phyloP scores from a whole-genome alignment of 2,113 vertebrate genomes.

The Etia nguti region DNA sequence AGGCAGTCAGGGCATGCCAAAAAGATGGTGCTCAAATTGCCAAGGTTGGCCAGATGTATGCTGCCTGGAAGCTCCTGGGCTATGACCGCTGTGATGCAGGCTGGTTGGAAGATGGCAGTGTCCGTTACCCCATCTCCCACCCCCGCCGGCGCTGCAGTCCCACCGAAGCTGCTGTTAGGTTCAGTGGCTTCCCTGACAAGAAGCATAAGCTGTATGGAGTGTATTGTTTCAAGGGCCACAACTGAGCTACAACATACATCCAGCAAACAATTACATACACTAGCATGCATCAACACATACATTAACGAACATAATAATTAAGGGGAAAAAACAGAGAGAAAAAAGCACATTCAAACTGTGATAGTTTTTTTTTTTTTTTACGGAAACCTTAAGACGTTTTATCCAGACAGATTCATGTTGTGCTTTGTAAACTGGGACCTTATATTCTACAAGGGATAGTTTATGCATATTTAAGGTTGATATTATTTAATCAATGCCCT shows the following conservation, averaged over 20 bases:
- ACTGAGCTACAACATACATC: slow-evolving; percentile 63
- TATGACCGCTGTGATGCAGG: slow-evolving; percentile 94
- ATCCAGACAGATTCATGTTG: slow-evolving; percentile 6
- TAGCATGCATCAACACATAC: slow-evolving; percentile 6
- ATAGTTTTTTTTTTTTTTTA: slow-evolving; percentile 67
- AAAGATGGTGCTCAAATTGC: slow-evolving; percentile 88
- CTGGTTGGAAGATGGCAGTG: slow-evolving; percentile 94
- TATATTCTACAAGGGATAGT: slow-evolving; percentile 33
- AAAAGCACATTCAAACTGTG: slow-evolving; percentile 79
- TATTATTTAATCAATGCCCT: slow-evolving; percentile 76
- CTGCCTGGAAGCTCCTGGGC: slow-evolving; percentile 91
- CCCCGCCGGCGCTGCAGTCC: slow-evolving; percentile 91
- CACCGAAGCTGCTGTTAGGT: slow-evolving; percentile 86
- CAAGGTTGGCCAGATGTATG: slow-evolving; percentile 94
- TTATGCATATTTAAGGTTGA: slow-evolving; percentile 79
- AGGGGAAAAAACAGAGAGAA: background rate
- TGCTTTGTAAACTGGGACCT: slow-evolving; percentile 26
- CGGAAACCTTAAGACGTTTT: slow-evolving; percentile 61
- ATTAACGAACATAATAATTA: background rate
- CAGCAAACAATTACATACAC: slow-evolving; percentile 10
- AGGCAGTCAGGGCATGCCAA: slow-evolving; percentile 85
- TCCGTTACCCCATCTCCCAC: slow-evolving; percentile 88
- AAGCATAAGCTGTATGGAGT: slow-evolving; percentile 96
- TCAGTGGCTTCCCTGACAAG: slow-evolving; percentile 90
- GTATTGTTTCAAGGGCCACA: slow-evolving; percentile 88